Evolutionary conservation across 2,888 invertebrate species (phyloP).

Genomic region (Drosophila stalkeri): DNA sequence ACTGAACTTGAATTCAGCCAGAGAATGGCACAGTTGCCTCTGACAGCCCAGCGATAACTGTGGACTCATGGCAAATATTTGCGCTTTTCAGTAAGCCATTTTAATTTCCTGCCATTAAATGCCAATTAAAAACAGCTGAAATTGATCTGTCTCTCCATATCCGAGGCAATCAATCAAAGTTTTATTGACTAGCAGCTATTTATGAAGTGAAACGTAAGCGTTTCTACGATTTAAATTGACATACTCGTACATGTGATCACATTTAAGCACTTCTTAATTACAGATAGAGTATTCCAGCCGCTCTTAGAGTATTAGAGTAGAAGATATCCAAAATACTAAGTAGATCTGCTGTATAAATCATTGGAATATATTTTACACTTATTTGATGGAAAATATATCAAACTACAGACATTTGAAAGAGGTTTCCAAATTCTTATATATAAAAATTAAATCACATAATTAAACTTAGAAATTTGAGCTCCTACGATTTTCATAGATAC

Average conservation of each 20-base stretch:
- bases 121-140: slow-evolving; percentile 36
- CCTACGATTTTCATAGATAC: no score
- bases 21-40: slow-evolving; percentile 33
- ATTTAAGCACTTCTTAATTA: neutral
- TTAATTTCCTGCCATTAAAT: slow-evolving; percentile 65
- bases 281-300: neutral
- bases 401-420: no score
- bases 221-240: neutral
- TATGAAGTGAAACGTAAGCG: neutral
- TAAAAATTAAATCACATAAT: no score
- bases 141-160: slow-evolving; percentile 6
- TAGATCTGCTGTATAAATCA: no score
- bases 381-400: no score
- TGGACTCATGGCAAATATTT: slow-evolving; percentile 36
- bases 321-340: neutral
- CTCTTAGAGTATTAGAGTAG: neutral
- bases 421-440: no score
- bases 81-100: slow-evolving; percentile 47
- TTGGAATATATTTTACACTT: no score
- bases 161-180: slow-evolving; percentile 14
- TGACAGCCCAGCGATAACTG: slow-evolving; percentile 17
- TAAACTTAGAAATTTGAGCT: no score
- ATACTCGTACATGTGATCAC: neutral
- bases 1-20: slow-evolving; percentile 8
- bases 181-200: neutral